Conservation (phyloP, 2,888 invertebrate genomes). For the Hypercompe scribonia region DNA sequence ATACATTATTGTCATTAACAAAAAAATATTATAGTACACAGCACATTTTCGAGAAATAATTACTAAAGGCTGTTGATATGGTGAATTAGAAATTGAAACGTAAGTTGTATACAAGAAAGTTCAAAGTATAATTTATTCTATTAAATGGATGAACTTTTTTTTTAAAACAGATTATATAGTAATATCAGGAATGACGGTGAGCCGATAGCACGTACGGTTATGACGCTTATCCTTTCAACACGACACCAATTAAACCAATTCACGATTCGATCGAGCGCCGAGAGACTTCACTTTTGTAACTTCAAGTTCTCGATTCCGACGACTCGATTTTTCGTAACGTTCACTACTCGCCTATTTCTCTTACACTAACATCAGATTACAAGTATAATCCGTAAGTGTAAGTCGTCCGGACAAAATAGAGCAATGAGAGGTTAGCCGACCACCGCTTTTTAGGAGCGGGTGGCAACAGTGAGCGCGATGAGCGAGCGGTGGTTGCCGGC, state of each 20-base stretch:
- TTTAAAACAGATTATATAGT: not conserved
- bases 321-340: slow-evolving; percentile 26
- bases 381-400: slow-evolving; percentile 45
- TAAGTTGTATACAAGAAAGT: not conserved
- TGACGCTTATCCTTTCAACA: too few relatives aligned
- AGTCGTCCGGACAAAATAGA: slow-evolving; percentile 6
- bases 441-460: not conserved
- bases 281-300: not conserved
- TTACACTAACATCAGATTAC: slow-evolving; percentile 44
- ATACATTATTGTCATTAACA: not conserved
- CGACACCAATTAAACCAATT: not conserved
- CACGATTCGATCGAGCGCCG: not conserved
- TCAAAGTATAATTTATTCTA: not conserved
- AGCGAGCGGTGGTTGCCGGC: not conserved
- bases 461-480: not conserved
- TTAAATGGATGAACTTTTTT: not conserved
- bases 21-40: not conserved
- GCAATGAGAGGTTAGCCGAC: slow-evolving; percentile 3
- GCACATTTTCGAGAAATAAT: not conserved
- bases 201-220: not conserved
- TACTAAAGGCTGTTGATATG: too few relatives aligned
- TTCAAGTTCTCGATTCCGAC: not conserved
- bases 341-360: slow-evolving; percentile 14
- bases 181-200: not conserved
- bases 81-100: not conserved